A percentile compares a stretch with the other conserved stretches of the same genome.
Evolutionary conservation across 2,113 vertebrate genomes (phyloP).

Genomic region (Columba janthina): DNA sequence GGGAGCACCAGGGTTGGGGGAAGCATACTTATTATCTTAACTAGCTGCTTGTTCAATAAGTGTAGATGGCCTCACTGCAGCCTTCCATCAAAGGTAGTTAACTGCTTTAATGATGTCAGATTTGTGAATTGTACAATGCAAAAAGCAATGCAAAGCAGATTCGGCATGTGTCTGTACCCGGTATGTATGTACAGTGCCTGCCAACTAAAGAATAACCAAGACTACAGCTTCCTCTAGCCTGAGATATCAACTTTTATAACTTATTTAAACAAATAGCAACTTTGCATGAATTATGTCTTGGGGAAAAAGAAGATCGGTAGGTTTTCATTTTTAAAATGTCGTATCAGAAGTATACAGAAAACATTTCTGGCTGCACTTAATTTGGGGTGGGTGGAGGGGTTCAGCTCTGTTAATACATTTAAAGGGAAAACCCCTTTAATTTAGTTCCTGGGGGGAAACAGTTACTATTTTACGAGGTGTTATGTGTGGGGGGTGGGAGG

Average conservation of each 20-base stretch:
- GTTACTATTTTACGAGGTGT: slow-evolving; percentile 4
- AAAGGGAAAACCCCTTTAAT: slow-evolving; percentile 23
- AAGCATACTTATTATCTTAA: slow-evolving; percentile 41
- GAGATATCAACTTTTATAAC: slow-evolving; percentile 77
- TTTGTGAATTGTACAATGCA: slow-evolving; percentile 90
- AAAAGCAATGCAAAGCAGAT: slow-evolving; percentile 86
- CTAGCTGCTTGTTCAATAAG: slow-evolving; percentile 60
- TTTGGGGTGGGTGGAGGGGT: slow-evolving; percentile 13
- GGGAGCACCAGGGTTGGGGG: neutral
- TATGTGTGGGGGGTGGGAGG: accelerated
- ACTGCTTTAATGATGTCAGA: slow-evolving; percentile 83
- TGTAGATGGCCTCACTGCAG: slow-evolving; percentile 61
- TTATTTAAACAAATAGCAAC: slow-evolving; percentile 77
- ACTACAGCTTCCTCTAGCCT: slow-evolving; percentile 82
- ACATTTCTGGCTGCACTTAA: slow-evolving; percentile 59
- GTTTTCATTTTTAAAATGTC: slow-evolving; percentile 41
- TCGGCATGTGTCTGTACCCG: slow-evolving; percentile 88
- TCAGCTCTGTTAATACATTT: neutral
- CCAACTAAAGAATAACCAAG: slow-evolving; percentile 74
- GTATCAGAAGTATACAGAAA: slow-evolving; percentile 7
- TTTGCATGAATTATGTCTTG: slow-evolving; percentile 78
- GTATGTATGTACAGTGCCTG: slow-evolving; percentile 87
- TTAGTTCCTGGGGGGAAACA: neutral
- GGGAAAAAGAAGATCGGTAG: slow-evolving; percentile 41
- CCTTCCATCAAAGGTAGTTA: slow-evolving; percentile 65